Evolutionary conservation across 2,888 invertebrate genomes (phyloP), one percentile per base, ranked within the genome.

Genomic region (Aleiodes testaceus): DNA sequence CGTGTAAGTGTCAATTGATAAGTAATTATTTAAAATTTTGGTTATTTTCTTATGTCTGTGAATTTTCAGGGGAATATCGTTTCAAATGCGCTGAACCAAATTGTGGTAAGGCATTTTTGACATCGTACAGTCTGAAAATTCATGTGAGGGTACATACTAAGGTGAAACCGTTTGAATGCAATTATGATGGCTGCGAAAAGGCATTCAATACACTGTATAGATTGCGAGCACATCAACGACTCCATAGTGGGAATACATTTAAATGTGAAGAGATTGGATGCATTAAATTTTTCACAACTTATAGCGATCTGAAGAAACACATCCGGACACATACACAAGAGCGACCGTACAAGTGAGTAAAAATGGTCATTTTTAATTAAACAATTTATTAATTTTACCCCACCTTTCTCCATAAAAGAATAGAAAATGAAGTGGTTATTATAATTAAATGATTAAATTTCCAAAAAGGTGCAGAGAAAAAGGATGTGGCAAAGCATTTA

Each of bases 171-270:
- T 98, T 97, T 85, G 93, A 93, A 81, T 98, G 98, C 88, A 92
- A 91, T 76, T 92, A 93, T 72, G 90, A 90, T 71, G 94, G 93
- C 72, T 98, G 97, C 89, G 93, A 93, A 81, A 97, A 97, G 89
- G 95, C 97, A 55, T 98, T 97, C 89, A 97, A 97, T 87, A 98
- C 97, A 69, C 90, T 97, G 67, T 98, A 98, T 89, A 94, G 94
- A 88, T 90, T 96, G 81, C 92, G 94, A 87, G 97, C 97, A 66
- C 97, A 97, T 87, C 93, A 97, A 87, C 91, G 97, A 79, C 89
- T 98, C 72, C 98, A 98, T 88, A 97, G 94, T 84, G 98, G 98
- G 9, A 93, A 96, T 86, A 97, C 97, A 6, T 98, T 98, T 87
- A 97, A 97, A 88, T 98, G 97, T 88, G 92, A 92, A 81, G 91